Base-by-base conservation (phyloP, 2,113 vertebrate genomes). In the Oenanthe melanoleuca region DNA sequence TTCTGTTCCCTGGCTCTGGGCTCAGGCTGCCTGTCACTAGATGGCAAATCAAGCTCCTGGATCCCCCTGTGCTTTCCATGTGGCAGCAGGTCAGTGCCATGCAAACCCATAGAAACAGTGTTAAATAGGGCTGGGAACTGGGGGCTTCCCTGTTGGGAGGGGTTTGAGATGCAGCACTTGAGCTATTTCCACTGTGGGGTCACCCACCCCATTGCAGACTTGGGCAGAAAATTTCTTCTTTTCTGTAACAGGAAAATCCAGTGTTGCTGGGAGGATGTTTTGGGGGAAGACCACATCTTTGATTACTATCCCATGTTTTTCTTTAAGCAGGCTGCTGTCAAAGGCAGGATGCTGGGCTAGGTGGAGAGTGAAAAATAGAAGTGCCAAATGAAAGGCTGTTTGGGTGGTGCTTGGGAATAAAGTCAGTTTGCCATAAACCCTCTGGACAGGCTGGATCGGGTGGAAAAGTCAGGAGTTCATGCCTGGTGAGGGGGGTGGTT, bases 361-460 rank as follows among this genome's bases (percentile, higher is more conserved):
- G 50, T 21, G 80, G 23, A 56, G 71, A 18, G 61, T 44, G 75
- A 40, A 40, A 85, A 83, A 59, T 0, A 50, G 50, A 63, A 65
- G 29, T 28, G 26, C 11, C 21, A 42, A 33, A 24, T 13, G 11
- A 60, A 78, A 63, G 11, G 33, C 31, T 60, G 7, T 19, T 73
- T 33, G 45, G 6, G 49, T 49, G 14, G 24, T 33, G 60, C 29
- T 70, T 65, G 38, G 53, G 75, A 63, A 74, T 38, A 12, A 80
- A 83, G 33, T 24, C 47, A 42, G 20, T 38, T 70, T 84, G 28
- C 56, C 1, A 1, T 15, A 33, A 66, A 7, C 9, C 1, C 38
- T 42, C 0, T 0, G 52, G 38, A 25, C 21, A 24, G 69, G 31
- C 42, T 55, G 75, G 67, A 5, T 83, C 0, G 3, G 25, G 28